phyloP scores from a whole-genome alignment of 1,140 invertebrate species.

The Hypothenemus hampei region DNA sequence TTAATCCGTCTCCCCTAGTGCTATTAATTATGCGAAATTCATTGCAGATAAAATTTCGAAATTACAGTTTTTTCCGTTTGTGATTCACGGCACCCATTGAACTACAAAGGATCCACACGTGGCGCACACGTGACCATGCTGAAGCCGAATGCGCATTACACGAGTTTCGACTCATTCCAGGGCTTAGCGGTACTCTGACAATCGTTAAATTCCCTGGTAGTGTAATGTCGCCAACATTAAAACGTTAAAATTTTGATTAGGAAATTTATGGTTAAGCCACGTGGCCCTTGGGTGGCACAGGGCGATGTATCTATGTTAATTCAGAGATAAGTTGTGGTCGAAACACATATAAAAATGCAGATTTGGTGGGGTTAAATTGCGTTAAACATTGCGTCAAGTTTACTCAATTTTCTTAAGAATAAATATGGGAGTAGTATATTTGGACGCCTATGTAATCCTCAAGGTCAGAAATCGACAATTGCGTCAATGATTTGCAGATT shows the following conservation, averaged over 20 bases:
- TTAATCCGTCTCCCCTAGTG: conserved; percentile 5
- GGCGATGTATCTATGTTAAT: conserved; percentile 21
- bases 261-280: conserved; percentile 11
- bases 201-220: no score
- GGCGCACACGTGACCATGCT: conserved; percentile 6
- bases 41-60: conserved; percentile 23
- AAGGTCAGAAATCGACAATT: not conserved
- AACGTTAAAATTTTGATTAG: not conserved
- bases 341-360: conserved; percentile 14
- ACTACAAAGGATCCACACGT: conserved; percentile 18
- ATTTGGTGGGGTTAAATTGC: no score
- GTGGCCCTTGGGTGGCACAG: conserved; percentile 7
- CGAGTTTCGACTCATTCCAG: no score
- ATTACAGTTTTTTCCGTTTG: conserved; percentile 21
- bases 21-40: conserved; percentile 20
- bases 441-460: not conserved
- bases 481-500: conserved; percentile 6
- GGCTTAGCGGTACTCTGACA: no score
- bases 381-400: no score
- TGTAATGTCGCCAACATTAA: conserved; percentile 6
- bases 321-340: conserved; percentile 4
- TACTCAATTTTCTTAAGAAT: not conserved
- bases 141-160: no score
- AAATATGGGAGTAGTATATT: not conserved
- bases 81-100: conserved; percentile 12